Evolutionary conservation across 2,113 vertebrate species (phyloP).

Genomic region (Tauraco erythrolophus): DNA sequence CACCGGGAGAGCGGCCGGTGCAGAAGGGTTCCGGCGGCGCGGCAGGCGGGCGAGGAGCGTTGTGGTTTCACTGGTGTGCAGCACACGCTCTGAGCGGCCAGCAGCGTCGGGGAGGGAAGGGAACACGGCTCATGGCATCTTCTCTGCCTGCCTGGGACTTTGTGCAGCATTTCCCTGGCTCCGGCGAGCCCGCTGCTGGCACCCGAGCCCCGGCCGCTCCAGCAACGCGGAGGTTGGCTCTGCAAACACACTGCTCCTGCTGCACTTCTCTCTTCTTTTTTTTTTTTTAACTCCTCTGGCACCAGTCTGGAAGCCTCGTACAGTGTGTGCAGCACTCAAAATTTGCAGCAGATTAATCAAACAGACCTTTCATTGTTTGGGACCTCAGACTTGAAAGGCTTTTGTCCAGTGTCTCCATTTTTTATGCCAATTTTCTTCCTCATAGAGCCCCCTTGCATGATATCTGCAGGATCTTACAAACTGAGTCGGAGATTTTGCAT

Average conservation of each 20-base stretch:
- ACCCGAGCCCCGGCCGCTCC: neutral
- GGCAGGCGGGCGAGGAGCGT: neutral
- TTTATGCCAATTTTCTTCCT: neutral
- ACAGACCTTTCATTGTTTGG: constrained; percentile 14
- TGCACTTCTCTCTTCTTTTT: neutral
- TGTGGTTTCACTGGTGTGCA: neutral
- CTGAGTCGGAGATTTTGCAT: neutral
- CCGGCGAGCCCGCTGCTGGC: constrained; percentile 28
- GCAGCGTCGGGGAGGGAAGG: neutral
- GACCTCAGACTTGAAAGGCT: neutral
- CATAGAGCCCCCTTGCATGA: neutral
- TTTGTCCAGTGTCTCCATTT: neutral
- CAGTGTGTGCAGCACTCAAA: neutral
- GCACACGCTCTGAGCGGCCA: neutral
- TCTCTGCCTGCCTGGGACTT: neutral
- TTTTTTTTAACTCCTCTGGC: neutral
- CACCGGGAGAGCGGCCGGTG: neutral
- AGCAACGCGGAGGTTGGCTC: neutral
- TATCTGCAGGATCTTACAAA: neutral
- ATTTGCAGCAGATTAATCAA: constrained; percentile 19
- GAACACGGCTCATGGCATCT: neutral
- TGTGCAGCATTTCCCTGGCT: neutral
- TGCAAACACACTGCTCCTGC: neutral
- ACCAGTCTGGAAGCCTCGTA: neutral
- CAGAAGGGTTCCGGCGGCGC: neutral